These are phyloP conservation scores for Drosophila formosana DNA, from an alignment of 2,888 invertebrate genomes.

Conservation along the genomic window DNA sequence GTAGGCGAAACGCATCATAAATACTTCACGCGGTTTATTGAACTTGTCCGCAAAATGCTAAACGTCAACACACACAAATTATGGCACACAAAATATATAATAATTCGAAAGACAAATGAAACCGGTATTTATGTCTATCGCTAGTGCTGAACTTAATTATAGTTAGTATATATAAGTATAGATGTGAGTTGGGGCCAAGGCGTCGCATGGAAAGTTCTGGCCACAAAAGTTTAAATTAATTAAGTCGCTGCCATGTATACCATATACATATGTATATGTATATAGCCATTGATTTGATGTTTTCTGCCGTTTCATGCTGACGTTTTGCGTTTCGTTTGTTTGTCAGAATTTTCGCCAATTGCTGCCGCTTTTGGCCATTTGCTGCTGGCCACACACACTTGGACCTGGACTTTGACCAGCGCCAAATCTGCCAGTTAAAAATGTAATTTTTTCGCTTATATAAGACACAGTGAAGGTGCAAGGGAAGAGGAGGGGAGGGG, in stretches of 20 bases:
- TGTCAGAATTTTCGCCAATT: slow-evolving; percentile 57
- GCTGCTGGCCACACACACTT: neutral
- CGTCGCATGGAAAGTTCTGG: slow-evolving; percentile 30
- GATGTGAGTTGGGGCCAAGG: neutral
- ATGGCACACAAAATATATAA: slow-evolving; percentile 2
- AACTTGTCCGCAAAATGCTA: slow-evolving; percentile 45
- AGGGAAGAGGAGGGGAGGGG: slow-evolving; percentile 18
- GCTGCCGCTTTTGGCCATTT: neutral
- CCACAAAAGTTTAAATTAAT: slow-evolving; percentile 47
- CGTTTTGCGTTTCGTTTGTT: slow-evolving; percentile 31
- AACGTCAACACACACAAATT: neutral
- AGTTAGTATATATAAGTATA: slow-evolving; percentile 10
- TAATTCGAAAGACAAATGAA: slow-evolving; percentile 22
- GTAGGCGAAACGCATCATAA: slow-evolving; percentile 34
- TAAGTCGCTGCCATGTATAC: slow-evolving; percentile 17
- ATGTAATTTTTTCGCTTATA: slow-evolving; percentile 47
- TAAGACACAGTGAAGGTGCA: neutral
- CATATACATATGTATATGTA: neutral
- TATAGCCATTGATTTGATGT: slow-evolving; percentile 5
- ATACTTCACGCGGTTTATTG: slow-evolving; percentile 62
- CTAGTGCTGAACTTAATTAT: slow-evolving; percentile 42
- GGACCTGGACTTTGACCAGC: slow-evolving; percentile 62
- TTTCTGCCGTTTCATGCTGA: slow-evolving; percentile 66
- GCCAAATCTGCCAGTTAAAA: slow-evolving; percentile 46
- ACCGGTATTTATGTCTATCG: slow-evolving; percentile 52